Evolutionary conservation across 2,113 vertebrate genomes (phyloP).

Genomic region (Phrynosoma blainvillii): DNA sequence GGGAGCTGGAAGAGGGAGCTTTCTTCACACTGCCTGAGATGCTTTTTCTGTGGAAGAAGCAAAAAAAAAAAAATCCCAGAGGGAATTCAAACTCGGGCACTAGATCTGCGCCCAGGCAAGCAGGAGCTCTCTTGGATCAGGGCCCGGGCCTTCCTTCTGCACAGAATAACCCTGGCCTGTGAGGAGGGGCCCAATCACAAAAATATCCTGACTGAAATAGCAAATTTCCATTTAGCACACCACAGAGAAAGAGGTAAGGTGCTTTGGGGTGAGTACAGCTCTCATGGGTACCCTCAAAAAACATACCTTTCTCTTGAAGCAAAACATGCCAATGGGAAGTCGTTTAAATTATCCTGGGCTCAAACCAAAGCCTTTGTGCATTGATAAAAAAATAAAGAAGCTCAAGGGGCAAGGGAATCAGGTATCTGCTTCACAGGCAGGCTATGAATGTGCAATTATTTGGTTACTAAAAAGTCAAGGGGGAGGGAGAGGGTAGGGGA

Average conservation of each 20-base stretch:
- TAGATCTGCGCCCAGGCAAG: no score
- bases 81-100: no score
- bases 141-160: background rate
- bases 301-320: accelerated
- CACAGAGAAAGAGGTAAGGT: background rate
- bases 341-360: background rate
- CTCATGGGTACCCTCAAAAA: accelerated
- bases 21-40: no score
- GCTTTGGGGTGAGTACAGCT: background rate
- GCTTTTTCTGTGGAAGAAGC: no score
- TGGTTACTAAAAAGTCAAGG: slow-evolving; percentile 18
- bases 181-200: slow-evolving; percentile 33
- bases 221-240: slow-evolving; percentile 2
- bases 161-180: background rate
- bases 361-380: background rate
- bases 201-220: slow-evolving; percentile 47
- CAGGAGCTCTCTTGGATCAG: background rate
- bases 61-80: no score
- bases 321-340: accelerated
- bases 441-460: accelerated
- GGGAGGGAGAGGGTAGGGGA: background rate
- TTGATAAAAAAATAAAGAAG: background rate
- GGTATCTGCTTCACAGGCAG: background rate
- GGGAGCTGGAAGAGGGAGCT: no score
- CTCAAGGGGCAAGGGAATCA: background rate